Percentiles rank a stretch among this genome's conserved stretches.
Evolutionary conservation across 2,888 invertebrate genomes (phyloP).

Genomic region (Morpho deidamia): DNA sequence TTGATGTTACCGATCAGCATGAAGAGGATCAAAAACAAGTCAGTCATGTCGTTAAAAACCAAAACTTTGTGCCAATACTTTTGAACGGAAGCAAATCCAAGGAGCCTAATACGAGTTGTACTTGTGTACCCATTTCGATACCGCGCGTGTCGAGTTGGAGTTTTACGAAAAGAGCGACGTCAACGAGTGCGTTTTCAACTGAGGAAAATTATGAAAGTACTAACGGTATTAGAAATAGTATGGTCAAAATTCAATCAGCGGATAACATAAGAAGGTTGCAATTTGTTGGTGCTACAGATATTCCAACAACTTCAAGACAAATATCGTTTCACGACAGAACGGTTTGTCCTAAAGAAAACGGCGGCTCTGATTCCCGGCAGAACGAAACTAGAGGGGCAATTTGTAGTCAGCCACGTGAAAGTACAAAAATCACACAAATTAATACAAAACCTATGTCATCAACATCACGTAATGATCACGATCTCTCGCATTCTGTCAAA

Average conservation of each 20-base stretch:
- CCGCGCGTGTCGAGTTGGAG: conserved; percentile 16
- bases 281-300: neutral
- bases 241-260: conserved; percentile 14
- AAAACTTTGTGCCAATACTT: neutral
- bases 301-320: neutral
- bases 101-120: neutral
- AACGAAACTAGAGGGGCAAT: conserved; percentile 4
- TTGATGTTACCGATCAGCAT: conserved; percentile 1
- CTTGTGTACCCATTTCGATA: conserved; percentile 7
- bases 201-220: neutral
- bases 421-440: conserved; percentile 1
- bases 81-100: conserved; percentile 2
- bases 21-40: neutral
- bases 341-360: neutral
- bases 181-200: neutral
- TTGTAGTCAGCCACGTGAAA: conserved; percentile 14
- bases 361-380: neutral
- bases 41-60: neutral
- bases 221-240: neutral
- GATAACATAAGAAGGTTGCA: conserved; percentile 14
- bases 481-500: neutral
- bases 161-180: conserved; percentile 4
- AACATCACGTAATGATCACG: neutral
- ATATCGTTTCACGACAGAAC: neutral
- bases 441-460: neutral